Evolutionary conservation across 2,113 vertebrate species (phyloP).

Genomic region (Fulmarus glacialis): DNA sequence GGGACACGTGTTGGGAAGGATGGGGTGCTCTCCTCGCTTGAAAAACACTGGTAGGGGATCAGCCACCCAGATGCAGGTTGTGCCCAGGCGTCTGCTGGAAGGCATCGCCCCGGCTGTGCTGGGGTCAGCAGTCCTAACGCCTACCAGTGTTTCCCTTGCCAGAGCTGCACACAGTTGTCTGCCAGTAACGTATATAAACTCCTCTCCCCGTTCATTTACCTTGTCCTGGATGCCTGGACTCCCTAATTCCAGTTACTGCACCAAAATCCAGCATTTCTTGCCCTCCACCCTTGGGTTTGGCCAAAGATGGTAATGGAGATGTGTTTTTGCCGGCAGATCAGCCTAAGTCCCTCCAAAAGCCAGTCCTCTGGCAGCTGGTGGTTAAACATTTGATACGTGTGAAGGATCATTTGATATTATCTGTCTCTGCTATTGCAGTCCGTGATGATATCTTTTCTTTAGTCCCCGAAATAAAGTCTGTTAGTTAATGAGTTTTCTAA

Average conservation of each 20-base stretch:
- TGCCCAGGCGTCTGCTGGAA: not conserved
- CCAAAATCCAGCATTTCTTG: not conserved
- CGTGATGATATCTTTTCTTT: not conserved
- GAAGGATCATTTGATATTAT: not conserved
- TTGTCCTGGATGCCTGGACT: not conserved
- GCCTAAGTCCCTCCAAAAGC: not conserved
- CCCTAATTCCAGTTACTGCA: not conserved
- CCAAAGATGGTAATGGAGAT: not conserved
- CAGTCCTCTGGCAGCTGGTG: not conserved
- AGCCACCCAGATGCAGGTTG: not conserved
- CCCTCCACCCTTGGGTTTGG: not conserved
- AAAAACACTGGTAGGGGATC: not conserved
- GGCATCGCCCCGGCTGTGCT: too few relatives aligned
- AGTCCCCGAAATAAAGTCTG: not conserved
- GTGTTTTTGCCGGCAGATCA: not conserved
- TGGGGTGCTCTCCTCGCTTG: not conserved
- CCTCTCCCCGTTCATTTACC: not conserved
- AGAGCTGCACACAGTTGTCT: not conserved
- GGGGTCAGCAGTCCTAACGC: fast-evolving
- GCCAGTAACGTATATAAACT: not conserved
- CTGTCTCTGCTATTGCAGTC: not conserved
- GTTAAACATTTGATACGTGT: not conserved
- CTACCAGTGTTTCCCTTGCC: not conserved
- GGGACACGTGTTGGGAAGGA: not conserved
- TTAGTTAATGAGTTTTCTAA: not conserved